These are phyloP conservation scores for Pempheris klunzingeri DNA, from an alignment of 2,797 vertebrate genomes.

Conservation along the genomic window DNA sequence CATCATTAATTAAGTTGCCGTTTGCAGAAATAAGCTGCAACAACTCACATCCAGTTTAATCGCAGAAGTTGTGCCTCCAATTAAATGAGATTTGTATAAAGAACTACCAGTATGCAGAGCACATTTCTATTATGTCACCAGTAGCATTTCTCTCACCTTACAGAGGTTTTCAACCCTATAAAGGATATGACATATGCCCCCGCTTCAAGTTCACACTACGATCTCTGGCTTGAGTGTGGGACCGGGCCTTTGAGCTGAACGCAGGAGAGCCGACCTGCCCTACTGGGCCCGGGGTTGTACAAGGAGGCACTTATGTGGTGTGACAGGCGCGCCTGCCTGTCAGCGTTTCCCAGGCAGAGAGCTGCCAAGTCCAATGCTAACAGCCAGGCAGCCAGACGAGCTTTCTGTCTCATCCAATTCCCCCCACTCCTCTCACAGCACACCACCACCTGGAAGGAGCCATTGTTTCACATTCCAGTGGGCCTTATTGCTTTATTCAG, in stretches of 20 bases:
- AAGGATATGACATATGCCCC: constrained; percentile 63
- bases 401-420: constrained; percentile 81
- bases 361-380: constrained; percentile 83
- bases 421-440: constrained; percentile 65
- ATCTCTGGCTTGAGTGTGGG: constrained; percentile 40
- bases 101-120: not conserved
- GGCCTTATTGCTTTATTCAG: constrained; percentile 70
- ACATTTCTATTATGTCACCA: constrained; percentile 25
- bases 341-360: constrained; percentile 79
- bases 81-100: not conserved
- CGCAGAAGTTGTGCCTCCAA: constrained; percentile 23
- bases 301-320: constrained; percentile 75
- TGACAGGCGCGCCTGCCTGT: constrained; percentile 83
- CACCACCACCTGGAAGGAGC: constrained; percentile 79
- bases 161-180: constrained; percentile 54
- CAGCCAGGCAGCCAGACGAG: constrained; percentile 77
- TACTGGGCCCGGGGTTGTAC: constrained; percentile 62
- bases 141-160: constrained; percentile 64
- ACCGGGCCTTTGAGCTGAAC: constrained; percentile 30
- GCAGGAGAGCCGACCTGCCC: constrained; percentile 64
- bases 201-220: constrained; percentile 36
- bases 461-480: constrained; percentile 72
- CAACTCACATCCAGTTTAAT: constrained; percentile 36
- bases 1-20: constrained; percentile 22
- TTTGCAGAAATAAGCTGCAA: constrained; percentile 31